These are phyloP conservation scores for Fulica atra DNA, from an alignment of 2,113 vertebrate species.

Conservation along the genomic window DNA sequence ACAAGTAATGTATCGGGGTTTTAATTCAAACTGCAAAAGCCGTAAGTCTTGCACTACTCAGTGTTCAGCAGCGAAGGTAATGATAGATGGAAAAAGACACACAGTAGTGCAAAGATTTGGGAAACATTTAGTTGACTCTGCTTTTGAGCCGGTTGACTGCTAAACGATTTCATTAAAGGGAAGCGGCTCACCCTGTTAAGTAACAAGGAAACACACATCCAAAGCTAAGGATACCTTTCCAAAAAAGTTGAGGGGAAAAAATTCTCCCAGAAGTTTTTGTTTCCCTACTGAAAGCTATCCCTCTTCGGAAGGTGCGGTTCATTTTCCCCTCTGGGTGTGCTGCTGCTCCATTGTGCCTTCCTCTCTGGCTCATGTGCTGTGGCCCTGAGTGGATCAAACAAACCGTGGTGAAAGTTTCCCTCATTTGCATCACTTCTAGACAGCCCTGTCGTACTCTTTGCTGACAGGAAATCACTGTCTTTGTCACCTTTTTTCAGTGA, in stretches of 20 bases:
- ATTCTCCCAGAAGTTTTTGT: conserved; percentile 19
- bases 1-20: background rate
- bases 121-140: background rate
- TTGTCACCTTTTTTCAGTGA: conserved; percentile 87
- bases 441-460: conserved; percentile 83
- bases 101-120: background rate
- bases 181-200: background rate
- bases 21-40: background rate
- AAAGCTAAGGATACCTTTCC: background rate
- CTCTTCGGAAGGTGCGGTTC: conserved; percentile 62
- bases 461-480: conserved; percentile 89
- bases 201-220: background rate
- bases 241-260: background rate
- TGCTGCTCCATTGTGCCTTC: conserved; percentile 63
- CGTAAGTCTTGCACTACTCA: background rate
- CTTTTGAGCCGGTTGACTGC: background rate
- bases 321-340: conserved; percentile 70
- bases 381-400: conserved; percentile 83
- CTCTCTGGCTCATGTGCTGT: conserved; percentile 61
- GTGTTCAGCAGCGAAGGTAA: background rate
- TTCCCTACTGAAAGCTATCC: conserved; percentile 12
- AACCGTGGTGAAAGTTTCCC: conserved; percentile 81
- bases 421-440: conserved; percentile 88
- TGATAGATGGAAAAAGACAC: background rate
- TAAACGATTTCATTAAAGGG: background rate